Percentiles rank a stretch among this genome's conserved stretches.
Conservation (phyloP, 2,797 vertebrate genomes). For the Sebastes vulpes region DNA sequence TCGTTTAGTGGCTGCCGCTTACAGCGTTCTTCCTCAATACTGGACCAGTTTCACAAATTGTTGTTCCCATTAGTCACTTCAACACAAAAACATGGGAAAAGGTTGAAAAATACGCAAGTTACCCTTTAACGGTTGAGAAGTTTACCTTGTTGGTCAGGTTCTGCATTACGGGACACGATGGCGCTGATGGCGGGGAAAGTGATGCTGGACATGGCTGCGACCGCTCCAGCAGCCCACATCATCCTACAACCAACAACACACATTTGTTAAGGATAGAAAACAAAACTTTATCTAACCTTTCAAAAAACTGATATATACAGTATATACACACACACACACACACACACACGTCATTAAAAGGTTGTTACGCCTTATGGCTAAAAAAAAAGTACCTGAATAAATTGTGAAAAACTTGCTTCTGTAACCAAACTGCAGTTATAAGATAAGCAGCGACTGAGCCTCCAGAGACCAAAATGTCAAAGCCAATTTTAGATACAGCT, state of each 20-base stretch:
- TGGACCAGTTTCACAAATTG: too few species aligned
- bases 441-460: not conserved
- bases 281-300: not conserved
- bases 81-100: too few species aligned
- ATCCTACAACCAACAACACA: conserved; percentile 83
- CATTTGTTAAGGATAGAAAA: not conserved
- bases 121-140: not conserved
- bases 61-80: too few species aligned
- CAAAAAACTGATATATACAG: not conserved
- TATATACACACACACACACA: not conserved
- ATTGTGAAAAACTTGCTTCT: not conserved
- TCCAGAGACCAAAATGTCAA: not conserved
- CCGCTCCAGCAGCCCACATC: conserved; percentile 95
- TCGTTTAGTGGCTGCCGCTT: too few species aligned
- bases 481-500: not conserved
- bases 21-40: too few species aligned
- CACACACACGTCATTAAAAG: not conserved
- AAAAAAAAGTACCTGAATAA: not conserved
- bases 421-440: not conserved
- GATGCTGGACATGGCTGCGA: conserved; percentile 96
- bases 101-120: too few species aligned
- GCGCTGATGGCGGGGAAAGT: conserved; percentile 95
- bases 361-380: not conserved
- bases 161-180: conserved; percentile 93
- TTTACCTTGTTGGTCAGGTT: conserved; percentile 93